Evolutionary conservation across 2,113 vertebrate genomes (phyloP), one percentile per base, ranked within the genome.

Genomic region (Lutjanus erythropterus): DNA sequence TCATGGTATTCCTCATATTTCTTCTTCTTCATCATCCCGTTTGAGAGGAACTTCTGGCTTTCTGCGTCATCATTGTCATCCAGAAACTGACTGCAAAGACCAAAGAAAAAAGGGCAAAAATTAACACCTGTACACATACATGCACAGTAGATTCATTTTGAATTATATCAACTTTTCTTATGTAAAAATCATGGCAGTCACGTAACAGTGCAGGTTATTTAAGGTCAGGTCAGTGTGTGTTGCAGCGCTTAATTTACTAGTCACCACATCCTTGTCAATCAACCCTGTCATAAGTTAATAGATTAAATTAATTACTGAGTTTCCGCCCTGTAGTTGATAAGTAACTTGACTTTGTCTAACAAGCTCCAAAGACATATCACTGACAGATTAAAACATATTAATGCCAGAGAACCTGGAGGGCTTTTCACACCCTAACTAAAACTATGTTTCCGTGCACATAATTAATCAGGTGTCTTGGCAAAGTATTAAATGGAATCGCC

Each of bases 31-130:
- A 95, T 88, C 86, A 97, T 95, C 37, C 96, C 97, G 46, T 97
- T 97, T 27, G 97, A 94, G 72, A 99, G 95, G 83, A 99, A 99
- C 90, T 96, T 97, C 84, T 97, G 97, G 89, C 96, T 97, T 91
- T 99, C 98, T 29, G 90, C 94, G 39, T 98, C 97, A 0, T 96
- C 96, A 2, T 94, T 95, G 9, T 95, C 94, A 2, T 95, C 96
- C 85, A 94, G 77, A 90, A 96, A 98, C 52, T 96, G 94, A 87
- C 97, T 98, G 84, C 75, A 92, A 91, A 64, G 88, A 89, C 7
- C 14, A 64, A 71, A 85, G 23, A 86, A 74, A 44, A 16, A 52
- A 19, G 23, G 2, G 15, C 1, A 5, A 7, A 33, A 41, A 52
- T 81, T 3, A 71, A 55, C 23, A 47, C 4, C 2, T 25, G 39